phyloP scores from a whole-genome alignment of 2,888 invertebrate species.

The Bombyx huttoni region DNA sequence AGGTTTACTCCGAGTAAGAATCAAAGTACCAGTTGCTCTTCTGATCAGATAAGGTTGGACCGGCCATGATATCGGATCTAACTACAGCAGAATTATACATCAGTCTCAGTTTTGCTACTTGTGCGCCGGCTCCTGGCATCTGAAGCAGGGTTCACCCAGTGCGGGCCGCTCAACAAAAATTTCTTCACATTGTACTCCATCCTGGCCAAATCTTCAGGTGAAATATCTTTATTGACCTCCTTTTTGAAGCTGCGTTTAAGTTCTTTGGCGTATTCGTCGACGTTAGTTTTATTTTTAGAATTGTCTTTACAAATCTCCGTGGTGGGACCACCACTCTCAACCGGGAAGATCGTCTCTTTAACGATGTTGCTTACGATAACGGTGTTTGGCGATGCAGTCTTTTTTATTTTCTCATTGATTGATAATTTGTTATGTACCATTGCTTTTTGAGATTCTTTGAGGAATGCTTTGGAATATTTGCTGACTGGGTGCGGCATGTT shows the following conservation, averaged over 20 bases:
- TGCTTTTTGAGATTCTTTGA: constrained; percentile 35
- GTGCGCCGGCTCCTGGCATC: constrained; percentile 53
- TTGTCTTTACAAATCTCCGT: constrained; percentile 48
- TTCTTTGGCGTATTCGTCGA: constrained; percentile 32
- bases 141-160: constrained; percentile 44
- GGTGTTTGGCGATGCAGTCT: constrained; percentile 16
- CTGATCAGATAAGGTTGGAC: too few species aligned
- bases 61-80: constrained; percentile 17
- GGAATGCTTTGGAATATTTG: constrained; percentile 50
- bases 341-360: constrained; percentile 60
- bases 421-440: constrained; percentile 34
- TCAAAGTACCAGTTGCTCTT: too few species aligned
- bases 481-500: constrained; percentile 66
- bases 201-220: constrained; percentile 75
- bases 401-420: constrained; percentile 25
- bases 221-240: constrained; percentile 49
- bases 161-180: constrained; percentile 75
- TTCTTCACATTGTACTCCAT: constrained; percentile 86
- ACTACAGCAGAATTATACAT: constrained; percentile 53
- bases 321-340: constrained; percentile 47
- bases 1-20: too few species aligned
- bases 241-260: constrained; percentile 33
- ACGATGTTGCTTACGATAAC: constrained; percentile 36
- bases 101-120: constrained; percentile 71
- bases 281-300: constrained; percentile 27